These are phyloP conservation scores for Ceyx cyanopectus DNA, from an alignment of 2,113 vertebrate genomes.

Conservation along the genomic window DNA sequence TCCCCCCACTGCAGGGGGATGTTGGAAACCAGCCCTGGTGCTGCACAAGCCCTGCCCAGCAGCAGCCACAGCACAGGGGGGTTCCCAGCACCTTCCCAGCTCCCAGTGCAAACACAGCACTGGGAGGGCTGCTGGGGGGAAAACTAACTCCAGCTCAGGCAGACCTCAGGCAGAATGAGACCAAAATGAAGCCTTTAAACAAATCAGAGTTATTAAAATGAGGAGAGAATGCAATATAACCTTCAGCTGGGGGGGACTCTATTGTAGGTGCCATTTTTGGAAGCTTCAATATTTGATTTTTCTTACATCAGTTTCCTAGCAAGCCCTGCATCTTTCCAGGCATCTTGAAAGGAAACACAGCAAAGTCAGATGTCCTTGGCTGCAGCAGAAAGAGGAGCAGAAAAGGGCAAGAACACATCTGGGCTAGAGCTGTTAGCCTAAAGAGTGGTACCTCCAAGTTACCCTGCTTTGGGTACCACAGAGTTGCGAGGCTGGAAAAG, in stretches of 20 bases:
- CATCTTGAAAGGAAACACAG: not conserved
- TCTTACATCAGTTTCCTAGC: not conserved
- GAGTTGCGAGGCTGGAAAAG: no score
- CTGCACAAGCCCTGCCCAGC: not conserved
- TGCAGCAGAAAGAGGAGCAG: slow-evolving; percentile 4
- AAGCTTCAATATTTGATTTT: not conserved
- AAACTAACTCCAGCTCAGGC: no score
- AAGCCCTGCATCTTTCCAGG: not conserved
- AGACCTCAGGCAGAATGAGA: not conserved
- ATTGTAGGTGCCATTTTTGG: not conserved
- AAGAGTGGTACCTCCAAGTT: not conserved
- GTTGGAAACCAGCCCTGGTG: not conserved
- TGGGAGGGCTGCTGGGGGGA: no score
- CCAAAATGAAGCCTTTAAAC: not conserved
- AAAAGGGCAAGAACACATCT: not conserved
- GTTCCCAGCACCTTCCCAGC: no score
- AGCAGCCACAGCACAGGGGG: no score
- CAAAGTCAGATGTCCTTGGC: not conserved
- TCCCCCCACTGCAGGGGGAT: no score
- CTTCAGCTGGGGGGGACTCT: not conserved
- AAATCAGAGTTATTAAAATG: not conserved
- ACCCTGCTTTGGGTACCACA: not conserved
- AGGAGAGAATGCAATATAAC: not conserved
- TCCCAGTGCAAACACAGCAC: no score
- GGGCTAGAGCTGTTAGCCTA: not conserved